Evolutionary conservation across 2,113 vertebrate genomes (phyloP).

Genomic region (Callospermophilus lateralis): DNA sequence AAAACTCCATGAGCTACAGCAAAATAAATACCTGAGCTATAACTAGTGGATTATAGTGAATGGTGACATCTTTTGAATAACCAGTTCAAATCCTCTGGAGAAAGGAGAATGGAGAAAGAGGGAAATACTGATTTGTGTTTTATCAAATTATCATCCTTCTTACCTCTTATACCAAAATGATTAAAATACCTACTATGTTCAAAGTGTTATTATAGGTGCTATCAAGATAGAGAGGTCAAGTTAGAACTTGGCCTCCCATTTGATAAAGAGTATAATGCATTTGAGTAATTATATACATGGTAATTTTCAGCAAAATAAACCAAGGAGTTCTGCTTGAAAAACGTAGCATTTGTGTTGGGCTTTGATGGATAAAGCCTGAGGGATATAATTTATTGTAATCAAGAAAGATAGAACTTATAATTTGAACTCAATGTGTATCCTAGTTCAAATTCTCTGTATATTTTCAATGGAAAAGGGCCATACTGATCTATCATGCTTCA

Average conservation of each 20-base stretch:
- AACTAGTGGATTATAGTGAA: neutral
- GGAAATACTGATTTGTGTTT: neutral
- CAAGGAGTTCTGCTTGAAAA: neutral
- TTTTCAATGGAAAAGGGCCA: neutral
- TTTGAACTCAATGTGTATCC: neutral
- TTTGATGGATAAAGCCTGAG: neutral
- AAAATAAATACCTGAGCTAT: neutral
- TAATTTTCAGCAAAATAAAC: neutral
- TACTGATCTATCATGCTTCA: neutral
- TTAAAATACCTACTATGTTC: neutral
- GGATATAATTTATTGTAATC: neutral
- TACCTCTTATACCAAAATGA: neutral
- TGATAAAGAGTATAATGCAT: neutral
- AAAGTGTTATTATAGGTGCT: neutral
- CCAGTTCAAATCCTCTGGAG: neutral
- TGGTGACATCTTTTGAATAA: neutral
- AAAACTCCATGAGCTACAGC: neutral
- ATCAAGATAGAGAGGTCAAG: neutral
- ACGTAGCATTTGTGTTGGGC: neutral
- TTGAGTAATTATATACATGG: neutral
- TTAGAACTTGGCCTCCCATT: neutral
- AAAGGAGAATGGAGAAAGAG: neutral
- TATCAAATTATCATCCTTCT: slow-evolving; percentile 4
- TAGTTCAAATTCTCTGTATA: neutral
- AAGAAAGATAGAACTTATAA: neutral